phyloP scores from a whole-genome alignment of 2,797 vertebrate species.

The Mormyrops boulengeri region DNA sequence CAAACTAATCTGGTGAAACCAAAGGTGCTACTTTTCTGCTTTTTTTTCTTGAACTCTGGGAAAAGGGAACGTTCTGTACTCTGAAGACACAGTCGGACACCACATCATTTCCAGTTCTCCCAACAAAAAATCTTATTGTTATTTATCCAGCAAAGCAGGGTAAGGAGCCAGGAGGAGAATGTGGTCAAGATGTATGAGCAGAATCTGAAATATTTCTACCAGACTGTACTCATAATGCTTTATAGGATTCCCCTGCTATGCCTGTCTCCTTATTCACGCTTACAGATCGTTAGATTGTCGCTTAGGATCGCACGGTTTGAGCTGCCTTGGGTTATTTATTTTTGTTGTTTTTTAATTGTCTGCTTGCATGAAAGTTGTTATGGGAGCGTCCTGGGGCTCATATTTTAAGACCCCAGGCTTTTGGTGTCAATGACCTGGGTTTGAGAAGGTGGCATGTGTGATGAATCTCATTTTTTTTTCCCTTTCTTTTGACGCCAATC shows the following conservation, averaged over 20 bases:
- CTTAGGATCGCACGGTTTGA: not conserved
- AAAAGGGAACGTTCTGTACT: too few species aligned
- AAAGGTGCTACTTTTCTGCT: not conserved
- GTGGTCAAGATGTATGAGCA: not conserved
- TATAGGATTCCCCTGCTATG: not conserved
- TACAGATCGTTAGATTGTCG: not conserved
- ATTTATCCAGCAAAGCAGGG: not conserved
- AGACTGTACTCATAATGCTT: not conserved
- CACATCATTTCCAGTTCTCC: not conserved
- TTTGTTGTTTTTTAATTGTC: not conserved
- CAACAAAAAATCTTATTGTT: not conserved
- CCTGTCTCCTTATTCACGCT: not conserved
- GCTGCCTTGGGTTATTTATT: not conserved
- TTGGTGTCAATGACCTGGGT: conserved; percentile 53
- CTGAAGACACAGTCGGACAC: not conserved
- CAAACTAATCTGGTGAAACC: not conserved
- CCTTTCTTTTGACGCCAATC: conserved; percentile 71
- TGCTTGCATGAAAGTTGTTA: not conserved
- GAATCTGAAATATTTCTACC: not conserved
- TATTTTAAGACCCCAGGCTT: conserved; percentile 36
- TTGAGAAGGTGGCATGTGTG: conserved; percentile 63
- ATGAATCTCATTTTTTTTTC: conserved; percentile 69
- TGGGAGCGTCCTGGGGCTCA: not conserved
- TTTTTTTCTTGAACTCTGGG: not conserved
- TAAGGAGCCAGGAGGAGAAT: not conserved